phyloP scores from a whole-genome alignment of 2,797 vertebrate species.

The Hylomyscus alleni region DNA sequence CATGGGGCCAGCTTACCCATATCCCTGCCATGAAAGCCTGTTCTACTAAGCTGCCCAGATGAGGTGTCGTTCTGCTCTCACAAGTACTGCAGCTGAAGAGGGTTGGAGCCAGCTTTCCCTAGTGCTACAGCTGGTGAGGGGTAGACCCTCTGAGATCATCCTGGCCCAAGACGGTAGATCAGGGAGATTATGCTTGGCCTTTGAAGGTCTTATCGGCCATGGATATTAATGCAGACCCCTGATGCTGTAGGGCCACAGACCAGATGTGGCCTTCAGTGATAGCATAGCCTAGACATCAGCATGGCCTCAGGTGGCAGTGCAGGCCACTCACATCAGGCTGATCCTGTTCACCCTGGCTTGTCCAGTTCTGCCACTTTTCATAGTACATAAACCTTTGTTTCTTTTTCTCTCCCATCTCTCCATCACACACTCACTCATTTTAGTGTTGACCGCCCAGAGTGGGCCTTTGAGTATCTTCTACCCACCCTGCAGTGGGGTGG shows the following conservation, averaged over 20 bases:
- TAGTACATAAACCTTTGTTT: not conserved
- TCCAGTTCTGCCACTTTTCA: not conserved
- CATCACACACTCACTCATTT: not conserved
- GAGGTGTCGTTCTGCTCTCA: not conserved
- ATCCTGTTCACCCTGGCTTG: not conserved
- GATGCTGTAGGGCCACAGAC: not conserved
- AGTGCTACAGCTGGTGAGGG: not conserved
- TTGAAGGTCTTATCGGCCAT: not conserved
- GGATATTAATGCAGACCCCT: not conserved
- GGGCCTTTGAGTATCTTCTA: not conserved
- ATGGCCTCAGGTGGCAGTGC: not conserved
- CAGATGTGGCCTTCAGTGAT: not conserved
- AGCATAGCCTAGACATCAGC: not conserved
- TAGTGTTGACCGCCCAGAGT: not conserved
- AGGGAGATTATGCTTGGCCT: not conserved
- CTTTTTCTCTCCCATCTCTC: not conserved
- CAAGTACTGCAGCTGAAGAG: not conserved
- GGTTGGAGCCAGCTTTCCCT: not conserved
- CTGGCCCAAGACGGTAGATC: not conserved
- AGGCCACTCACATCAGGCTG: not conserved
- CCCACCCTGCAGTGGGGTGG: not conserved
- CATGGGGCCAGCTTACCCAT: not conserved
- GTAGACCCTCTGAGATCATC: not conserved
- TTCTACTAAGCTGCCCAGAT: not conserved
- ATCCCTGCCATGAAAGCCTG: not conserved